These are phyloP conservation scores for Crypturellus tataupa DNA, from an alignment of 2,797 vertebrate species.

Conservation along the genomic window DNA sequence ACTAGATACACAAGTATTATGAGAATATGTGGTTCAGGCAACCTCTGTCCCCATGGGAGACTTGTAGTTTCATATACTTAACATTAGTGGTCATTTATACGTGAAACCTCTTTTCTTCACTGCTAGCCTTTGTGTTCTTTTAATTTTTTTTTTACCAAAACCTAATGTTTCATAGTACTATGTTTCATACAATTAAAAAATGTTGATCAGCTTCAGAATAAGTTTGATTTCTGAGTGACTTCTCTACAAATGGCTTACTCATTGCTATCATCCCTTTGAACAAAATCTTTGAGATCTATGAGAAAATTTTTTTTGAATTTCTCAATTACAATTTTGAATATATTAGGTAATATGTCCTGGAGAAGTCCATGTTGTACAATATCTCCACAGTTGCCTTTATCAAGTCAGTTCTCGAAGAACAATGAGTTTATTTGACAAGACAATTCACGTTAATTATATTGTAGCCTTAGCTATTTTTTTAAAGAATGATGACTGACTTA, in stretches of 20 bases:
- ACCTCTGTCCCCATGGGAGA: not conserved
- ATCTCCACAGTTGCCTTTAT: not conserved
- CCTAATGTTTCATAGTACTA: not conserved
- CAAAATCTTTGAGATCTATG: not conserved
- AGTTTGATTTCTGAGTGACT: not conserved
- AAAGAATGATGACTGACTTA: not conserved
- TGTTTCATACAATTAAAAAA: not conserved
- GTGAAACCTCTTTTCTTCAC: not conserved
- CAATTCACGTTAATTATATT: not conserved
- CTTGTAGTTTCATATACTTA: not conserved
- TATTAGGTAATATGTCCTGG: not conserved
- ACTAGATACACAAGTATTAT: not conserved
- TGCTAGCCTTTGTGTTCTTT: not conserved
- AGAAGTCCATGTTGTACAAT: not conserved
- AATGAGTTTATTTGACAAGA: rapidly evolving
- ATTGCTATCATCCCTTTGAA: not conserved
- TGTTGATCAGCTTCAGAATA: not conserved
- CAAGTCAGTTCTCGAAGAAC: not conserved
- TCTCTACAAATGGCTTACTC: not conserved
- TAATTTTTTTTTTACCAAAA: not conserved
- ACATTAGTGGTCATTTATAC: not conserved
- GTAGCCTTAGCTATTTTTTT: not conserved
- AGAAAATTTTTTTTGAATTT: not conserved
- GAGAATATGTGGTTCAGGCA: not conserved
- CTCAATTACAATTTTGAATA: not conserved